phyloP scores from a whole-genome alignment of 1,140 invertebrate genomes.

The Eurosta solidaginis region DNA sequence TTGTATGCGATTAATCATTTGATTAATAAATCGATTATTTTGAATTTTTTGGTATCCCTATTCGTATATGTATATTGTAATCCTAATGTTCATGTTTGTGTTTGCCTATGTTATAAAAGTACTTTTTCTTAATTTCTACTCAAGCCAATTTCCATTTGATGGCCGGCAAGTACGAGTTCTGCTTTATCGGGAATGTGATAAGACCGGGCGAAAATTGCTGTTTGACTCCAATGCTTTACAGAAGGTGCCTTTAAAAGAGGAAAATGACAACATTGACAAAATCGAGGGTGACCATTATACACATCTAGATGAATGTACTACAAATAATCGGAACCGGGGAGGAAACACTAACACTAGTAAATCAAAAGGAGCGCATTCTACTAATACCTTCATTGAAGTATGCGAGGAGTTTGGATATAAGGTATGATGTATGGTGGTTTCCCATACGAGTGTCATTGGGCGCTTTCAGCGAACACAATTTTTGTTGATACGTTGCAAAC shows the following conservation, averaged over 20 bases:
- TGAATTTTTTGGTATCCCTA: too few species aligned
- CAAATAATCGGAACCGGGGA: constrained; percentile 22
- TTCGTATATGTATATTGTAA: neutral
- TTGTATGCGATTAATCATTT: too few species aligned
- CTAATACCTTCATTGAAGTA: constrained; percentile 51
- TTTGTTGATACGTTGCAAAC: too few species aligned
- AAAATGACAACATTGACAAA: constrained; percentile 29
- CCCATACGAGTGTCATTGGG: too few species aligned
- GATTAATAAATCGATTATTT: too few species aligned
- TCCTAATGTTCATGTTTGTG: neutral
- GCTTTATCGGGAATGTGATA: constrained; percentile 84
- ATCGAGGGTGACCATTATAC: neutral
- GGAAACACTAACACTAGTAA: constrained; percentile 44
- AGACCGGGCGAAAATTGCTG: constrained; percentile 75
- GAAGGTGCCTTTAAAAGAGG: constrained; percentile 58
- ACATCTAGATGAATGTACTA: neutral
- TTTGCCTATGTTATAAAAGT: too few species aligned
- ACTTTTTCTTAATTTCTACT: constrained; percentile 36
- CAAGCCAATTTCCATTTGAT: constrained; percentile 63
- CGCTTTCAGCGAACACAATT: too few species aligned
- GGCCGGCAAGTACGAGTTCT: constrained; percentile 75
- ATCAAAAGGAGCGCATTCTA: constrained; percentile 55
- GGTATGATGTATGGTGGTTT: too few species aligned
- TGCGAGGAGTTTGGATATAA: constrained; percentile 55
- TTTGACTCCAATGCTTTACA: constrained; percentile 82